Evolutionary conservation across 2,113 vertebrate genomes (phyloP).

Genomic region (Osmerus eperlanus): DNA sequence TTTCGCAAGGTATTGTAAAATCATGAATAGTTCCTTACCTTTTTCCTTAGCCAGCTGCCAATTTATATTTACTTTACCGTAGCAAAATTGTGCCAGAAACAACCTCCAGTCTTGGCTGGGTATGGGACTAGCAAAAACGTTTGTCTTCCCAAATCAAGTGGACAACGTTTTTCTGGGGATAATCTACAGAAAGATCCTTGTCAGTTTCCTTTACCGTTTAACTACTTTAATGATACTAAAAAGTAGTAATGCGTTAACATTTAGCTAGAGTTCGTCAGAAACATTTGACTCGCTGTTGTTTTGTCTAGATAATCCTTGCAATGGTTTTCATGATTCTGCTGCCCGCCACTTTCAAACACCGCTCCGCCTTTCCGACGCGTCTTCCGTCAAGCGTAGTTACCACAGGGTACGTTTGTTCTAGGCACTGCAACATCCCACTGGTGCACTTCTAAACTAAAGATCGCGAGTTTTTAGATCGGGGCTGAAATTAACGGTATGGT

Average conservation of each 20-base stretch:
- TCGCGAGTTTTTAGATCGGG: too few species aligned
- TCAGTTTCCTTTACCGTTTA: too few species aligned
- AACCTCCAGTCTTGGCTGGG: too few species aligned
- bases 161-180: neutral
- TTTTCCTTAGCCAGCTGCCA: too few species aligned
- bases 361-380: slow-evolving; percentile 46
- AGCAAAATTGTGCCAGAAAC: too few species aligned
- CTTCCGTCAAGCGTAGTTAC: slow-evolving; percentile 15
- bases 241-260: neutral
- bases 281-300: neutral
- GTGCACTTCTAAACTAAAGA: too few species aligned
- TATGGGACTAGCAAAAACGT: too few species aligned
- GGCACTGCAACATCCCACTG: too few species aligned
- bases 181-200: neutral
- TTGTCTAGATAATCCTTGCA: neutral
- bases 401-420: neutral
- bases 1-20: too few species aligned
- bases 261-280: neutral
- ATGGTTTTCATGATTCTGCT: neutral
- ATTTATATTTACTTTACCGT: too few species aligned
- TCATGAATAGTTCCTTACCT: too few species aligned
- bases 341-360: slow-evolving; percentile 76
- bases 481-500: too few species aligned
- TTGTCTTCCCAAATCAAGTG: neutral
- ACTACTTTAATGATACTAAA: neutral